These are phyloP conservation scores for Spodoptera exigua DNA, from an alignment of 2,888 invertebrate species.

Conservation along the genomic window DNA sequence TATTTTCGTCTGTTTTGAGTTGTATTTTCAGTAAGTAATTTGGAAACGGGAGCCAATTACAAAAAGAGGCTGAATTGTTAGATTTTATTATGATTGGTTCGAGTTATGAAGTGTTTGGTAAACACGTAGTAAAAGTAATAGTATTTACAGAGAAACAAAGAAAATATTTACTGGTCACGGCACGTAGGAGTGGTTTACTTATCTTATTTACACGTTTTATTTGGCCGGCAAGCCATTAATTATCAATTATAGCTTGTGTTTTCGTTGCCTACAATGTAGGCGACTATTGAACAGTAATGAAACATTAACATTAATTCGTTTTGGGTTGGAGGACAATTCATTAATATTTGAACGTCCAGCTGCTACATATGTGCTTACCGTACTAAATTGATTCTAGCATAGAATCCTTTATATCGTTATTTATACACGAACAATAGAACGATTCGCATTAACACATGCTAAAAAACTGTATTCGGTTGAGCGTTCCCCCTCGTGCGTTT, in stretches of 20 bases:
- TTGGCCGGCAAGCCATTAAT: no score
- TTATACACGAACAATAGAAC: constrained; percentile 31
- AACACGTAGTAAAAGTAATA: constrained; percentile 1
- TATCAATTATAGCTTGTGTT: no score
- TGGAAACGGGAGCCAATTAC: constrained; percentile 10
- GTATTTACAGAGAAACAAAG: constrained; percentile 22
- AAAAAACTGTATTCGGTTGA: constrained; percentile 24
- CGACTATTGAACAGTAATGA: constrained; percentile 1
- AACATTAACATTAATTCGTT: constrained; percentile 19
- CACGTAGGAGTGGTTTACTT: neutral
- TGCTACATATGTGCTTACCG: constrained; percentile 21
- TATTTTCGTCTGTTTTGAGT: constrained; percentile 30
- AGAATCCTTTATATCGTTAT: constrained; percentile 32
- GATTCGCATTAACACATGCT: constrained; percentile 35
- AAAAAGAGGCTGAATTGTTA: neutral
- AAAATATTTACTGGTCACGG: constrained; percentile 6
- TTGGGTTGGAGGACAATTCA: constrained; percentile 7
- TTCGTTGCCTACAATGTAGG: no score
- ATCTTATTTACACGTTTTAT: neutral
- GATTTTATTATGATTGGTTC: constrained; percentile 19
- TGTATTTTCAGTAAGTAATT: constrained; percentile 9
- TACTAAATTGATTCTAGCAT: constrained; percentile 22
- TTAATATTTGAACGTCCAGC: constrained; percentile 23
- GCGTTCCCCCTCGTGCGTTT: constrained; percentile 41
- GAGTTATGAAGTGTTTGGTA: neutral